Conservation (phyloP, 1,140 invertebrate genomes). For the Linepithema humile region DNA sequence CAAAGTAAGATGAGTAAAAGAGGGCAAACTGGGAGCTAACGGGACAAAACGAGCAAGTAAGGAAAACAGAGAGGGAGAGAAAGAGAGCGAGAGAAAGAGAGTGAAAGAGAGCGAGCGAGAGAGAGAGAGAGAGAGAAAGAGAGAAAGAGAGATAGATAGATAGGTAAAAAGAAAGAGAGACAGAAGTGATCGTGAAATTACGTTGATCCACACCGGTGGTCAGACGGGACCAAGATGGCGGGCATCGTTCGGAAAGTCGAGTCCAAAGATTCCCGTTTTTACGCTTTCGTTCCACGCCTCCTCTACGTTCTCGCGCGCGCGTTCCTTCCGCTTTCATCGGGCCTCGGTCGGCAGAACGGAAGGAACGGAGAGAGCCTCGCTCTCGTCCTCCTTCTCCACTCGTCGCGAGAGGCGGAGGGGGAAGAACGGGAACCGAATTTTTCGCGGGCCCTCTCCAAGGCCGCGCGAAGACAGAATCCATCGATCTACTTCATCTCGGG, state of each 20-base stretch:
- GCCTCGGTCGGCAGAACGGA: background rate
- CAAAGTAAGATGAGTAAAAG: constrained; percentile 63
- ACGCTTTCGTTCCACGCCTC: constrained; percentile 33
- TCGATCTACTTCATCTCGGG: background rate
- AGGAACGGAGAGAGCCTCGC: background rate
- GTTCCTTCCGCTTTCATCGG: constrained; percentile 26
- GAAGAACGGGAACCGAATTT: background rate
- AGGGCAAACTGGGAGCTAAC: constrained; percentile 62
- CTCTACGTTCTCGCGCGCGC: background rate
- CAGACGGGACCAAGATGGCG: constrained; percentile 82
- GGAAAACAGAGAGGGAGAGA: constrained; percentile 44
- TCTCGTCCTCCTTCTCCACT: constrained; percentile 12
- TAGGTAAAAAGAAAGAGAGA: constrained; percentile 22
- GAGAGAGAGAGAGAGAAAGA: constrained; percentile 1
- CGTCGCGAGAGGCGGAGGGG: background rate
- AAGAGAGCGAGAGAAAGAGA: constrained; percentile 36
- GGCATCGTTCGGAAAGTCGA: constrained; percentile 76
- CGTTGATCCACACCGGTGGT: constrained; percentile 80
- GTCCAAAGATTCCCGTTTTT: constrained; percentile 77
- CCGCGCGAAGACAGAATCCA: background rate
- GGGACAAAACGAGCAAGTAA: constrained; percentile 54
- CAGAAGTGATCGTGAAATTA: constrained; percentile 68
- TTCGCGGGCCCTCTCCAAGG: background rate
- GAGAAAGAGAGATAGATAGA: constrained; percentile 6
- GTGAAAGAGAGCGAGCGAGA: constrained; percentile 10